Evolutionary conservation across 37 sponge, comb jelly and placozoan genomes (phyloP), one percentile per base, ranked within the genome.

Genomic region (Hexactinellida sp.): DNA sequence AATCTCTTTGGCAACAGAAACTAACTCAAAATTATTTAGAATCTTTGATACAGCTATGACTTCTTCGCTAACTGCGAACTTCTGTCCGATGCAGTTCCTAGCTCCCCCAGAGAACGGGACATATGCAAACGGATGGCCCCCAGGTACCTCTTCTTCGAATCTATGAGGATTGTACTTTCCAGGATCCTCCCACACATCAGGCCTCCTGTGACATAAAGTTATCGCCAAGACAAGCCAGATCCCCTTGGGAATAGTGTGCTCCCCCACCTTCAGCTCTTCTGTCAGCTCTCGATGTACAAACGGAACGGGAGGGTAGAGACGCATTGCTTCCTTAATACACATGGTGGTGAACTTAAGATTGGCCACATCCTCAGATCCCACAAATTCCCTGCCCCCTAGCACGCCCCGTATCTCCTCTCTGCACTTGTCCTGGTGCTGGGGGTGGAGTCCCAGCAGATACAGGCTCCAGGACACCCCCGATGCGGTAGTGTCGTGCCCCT

Each of bases 21-120:
- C 37, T 41, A 84, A 3, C 54, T 24, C 51, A 38, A 84, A 30
- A 23, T 1, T 37, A 16, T 7, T 34, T 55, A 71, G 7, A 24
- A 52, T 71, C 38, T 87, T 88, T 23, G 63, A 19, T 21, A 93
- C 41, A 34, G 89, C 89, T 0, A 92, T 41, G 37, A 71, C 88
- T n/a, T 86, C 87, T 39, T 92, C 92, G 32, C 90, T 89, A 35
- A 90, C 38, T 13, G 95, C 95, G 89, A 94, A 94, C 24, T 83
- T 86, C 85, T 94, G 95, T 36, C 95, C 93, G 86, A 95, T 92
- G 82, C 96, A 95, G 41, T 95, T 95, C 37, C 94, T 88, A 86
- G 87, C 84, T 36, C 94, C 94, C 34, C 90, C 94, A 38, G 94
- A 93, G 71, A 93, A 93, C 1, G 94, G 92, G 0, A 93, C 83